These are phyloP conservation scores for Theristus sp. DNA, from an alignment of 2,888 invertebrate genomes.

Conservation along the genomic window DNA sequence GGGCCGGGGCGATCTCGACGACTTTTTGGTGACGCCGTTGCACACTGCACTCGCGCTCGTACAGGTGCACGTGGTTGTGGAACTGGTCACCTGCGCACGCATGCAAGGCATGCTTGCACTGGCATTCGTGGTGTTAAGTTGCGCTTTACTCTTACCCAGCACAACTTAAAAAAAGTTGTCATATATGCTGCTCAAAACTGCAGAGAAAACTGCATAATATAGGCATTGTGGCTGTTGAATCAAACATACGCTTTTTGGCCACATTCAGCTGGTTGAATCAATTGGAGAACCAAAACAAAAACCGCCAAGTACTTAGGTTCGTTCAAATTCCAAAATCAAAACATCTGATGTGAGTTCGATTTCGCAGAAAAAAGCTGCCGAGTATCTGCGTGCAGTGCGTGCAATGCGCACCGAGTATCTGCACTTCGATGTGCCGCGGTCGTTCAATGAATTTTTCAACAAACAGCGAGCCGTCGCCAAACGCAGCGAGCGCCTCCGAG, in stretches of 20 bases:
- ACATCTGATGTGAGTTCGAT: too few species aligned
- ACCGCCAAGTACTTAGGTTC: too few species aligned
- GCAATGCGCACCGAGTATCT: slow-evolving; percentile 57
- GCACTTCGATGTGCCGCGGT: slow-evolving; percentile 93
- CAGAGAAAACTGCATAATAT: too few species aligned
- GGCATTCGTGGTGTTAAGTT: not conserved
- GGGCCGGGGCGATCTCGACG: slow-evolving; percentile 96
- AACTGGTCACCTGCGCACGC: slow-evolving; percentile 51
- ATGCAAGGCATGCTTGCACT: slow-evolving; percentile 40
- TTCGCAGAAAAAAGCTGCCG: too few species aligned
- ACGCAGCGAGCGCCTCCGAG: slow-evolving; percentile 84
- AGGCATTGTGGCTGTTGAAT: too few species aligned
- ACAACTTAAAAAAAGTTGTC: too few species aligned
- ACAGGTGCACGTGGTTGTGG: slow-evolving; percentile 87
- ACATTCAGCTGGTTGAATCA: too few species aligned
- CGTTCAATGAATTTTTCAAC: slow-evolving; percentile 94
- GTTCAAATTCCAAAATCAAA: not conserved
- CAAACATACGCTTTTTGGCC: too few species aligned
- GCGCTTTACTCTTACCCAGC: too few species aligned
- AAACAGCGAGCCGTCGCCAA: slow-evolving; percentile 95
- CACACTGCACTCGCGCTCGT: slow-evolving; percentile 92
- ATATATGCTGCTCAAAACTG: too few species aligned
- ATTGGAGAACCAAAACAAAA: too few species aligned
- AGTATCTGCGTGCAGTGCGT: too few species aligned
- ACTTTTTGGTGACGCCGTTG: slow-evolving; percentile 94